Evolutionary conservation across 2,888 invertebrate genomes (phyloP), one percentile per base, ranked within the genome.

Genomic region (Lasioglossum zephyrum): DNA sequence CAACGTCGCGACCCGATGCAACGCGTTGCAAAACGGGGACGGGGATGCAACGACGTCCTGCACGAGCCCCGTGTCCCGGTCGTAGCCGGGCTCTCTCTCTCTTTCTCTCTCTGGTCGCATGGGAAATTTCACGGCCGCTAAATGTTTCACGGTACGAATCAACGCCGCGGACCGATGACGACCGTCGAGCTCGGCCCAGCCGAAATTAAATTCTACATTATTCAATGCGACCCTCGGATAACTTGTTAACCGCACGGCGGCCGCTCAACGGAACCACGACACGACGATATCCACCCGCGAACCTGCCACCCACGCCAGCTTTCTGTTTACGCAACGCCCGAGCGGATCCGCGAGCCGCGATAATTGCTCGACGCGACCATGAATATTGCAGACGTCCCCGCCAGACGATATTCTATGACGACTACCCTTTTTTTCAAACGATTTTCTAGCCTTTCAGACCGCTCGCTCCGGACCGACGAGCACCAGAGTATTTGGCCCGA

Each of bases 151-250:
- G 91, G 84, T 66, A 85, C 79, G 91, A 90, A 92, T 92, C 92
- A 91, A 90, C 91, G 91, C 81, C 70, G 78, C 73, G 79, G 73
- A 79, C 78, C 92, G 89, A 92, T 91, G 92, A 91, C 89, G 90
- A 85, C 90, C 70, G 70, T 39, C 22, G 85, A 86, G 80, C 49
- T 13, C 11, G 49, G 83, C 87, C 72, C 22, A 77, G 77, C 74
- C 82, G 91, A 93, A 93, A 93, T 93, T 92, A 93, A 93, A 93
- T 90, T 91, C 88, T 93, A 90, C 92, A 93, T 93, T 93, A 93
- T 93, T 93, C 90, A 93, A 91, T 88, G 88, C 82, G 49, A 26
- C 79, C 80, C 53, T 41, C 89, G 77, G 83, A 87, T 85, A 88
- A 88, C 88, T 90, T 88, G 91, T 90, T 87, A 89, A 90, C 88